phyloP scores from a whole-genome alignment of 1,140 invertebrate species.

The Euwallacea fornicatus region DNA sequence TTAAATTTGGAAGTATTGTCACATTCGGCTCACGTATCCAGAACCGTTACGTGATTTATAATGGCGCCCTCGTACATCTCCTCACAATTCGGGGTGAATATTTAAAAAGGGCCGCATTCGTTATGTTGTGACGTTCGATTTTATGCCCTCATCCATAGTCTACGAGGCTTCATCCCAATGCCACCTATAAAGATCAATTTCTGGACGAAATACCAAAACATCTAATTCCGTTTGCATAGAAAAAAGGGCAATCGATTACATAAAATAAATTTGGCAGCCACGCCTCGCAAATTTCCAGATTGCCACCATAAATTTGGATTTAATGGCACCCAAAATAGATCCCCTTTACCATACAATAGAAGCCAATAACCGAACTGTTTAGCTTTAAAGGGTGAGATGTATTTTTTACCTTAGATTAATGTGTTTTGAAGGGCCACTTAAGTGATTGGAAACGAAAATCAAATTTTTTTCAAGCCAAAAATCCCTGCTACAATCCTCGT shows the following conservation, averaged over 20 bases:
- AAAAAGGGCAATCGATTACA: not conserved
- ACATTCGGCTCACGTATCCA: constrained; percentile 31
- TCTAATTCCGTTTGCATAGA: not conserved
- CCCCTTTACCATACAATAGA: constrained; percentile 26
- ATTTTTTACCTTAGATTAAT: constrained; percentile 22
- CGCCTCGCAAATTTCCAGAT: constrained; percentile 23
- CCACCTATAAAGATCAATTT: too few relatives aligned
- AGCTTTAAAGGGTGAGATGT: constrained; percentile 14
- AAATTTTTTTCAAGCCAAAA: not conserved
- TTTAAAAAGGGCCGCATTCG: constrained; percentile 32
- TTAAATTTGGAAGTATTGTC: constrained; percentile 20
- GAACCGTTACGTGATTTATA: constrained; percentile 39
- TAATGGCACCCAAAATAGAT: constrained; percentile 14
- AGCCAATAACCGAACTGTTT: constrained; percentile 25
- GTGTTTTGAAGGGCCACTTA: constrained; percentile 17
- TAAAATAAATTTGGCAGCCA: constrained; percentile 7
- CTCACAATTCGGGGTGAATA: constrained; percentile 27
- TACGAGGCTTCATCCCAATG: too few relatives aligned
- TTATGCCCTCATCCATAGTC: not conserved
- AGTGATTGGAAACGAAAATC: constrained; percentile 15
- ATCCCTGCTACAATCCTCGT: not conserved
- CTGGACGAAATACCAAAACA: too few relatives aligned
- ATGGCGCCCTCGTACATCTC: constrained; percentile 27
- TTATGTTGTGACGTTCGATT: constrained; percentile 29
- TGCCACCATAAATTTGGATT: constrained; percentile 18